phyloP scores from a whole-genome alignment of 1,140 invertebrate species.

The Drosophila mayri region DNA sequence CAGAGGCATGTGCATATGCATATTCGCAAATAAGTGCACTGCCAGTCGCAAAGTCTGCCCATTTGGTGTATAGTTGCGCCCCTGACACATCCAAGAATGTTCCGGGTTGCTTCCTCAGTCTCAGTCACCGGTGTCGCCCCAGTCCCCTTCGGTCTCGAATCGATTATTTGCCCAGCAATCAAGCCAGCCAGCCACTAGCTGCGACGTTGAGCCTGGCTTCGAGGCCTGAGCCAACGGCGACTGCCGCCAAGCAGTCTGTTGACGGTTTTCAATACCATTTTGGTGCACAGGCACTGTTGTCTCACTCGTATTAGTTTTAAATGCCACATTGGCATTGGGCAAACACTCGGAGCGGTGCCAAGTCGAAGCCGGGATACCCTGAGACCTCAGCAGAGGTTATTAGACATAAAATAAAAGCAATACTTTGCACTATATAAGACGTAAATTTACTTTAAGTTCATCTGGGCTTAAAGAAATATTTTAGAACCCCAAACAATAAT shows the following conservation, averaged over 20 bases:
- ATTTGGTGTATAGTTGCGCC: conserved; percentile 35
- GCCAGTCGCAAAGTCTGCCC: conserved; percentile 36
- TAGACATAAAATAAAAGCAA: too few relatives aligned
- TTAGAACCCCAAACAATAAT: too few relatives aligned
- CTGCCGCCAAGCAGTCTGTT: conserved; percentile 78
- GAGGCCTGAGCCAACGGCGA: conserved; percentile 24
- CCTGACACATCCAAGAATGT: conserved; percentile 64
- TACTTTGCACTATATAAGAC: background rate
- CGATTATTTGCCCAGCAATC: conserved; percentile 61
- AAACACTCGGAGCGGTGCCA: conserved; percentile 57
- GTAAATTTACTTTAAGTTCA: too few relatives aligned
- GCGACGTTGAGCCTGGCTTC: conserved; percentile 31
- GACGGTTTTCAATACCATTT: conserved; percentile 78
- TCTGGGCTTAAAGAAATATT: background rate
- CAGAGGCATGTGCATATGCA: conserved; percentile 17
- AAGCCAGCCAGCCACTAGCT: conserved; percentile 55
- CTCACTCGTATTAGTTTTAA: conserved; percentile 78
- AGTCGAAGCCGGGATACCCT: conserved; percentile 47
- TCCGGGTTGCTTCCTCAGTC: conserved; percentile 47
- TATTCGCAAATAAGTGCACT: conserved; percentile 35
- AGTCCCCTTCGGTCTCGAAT: conserved; percentile 9
- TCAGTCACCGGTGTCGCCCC: background rate
- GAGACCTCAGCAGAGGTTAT: background rate
- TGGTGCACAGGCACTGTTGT: conserved; percentile 58
- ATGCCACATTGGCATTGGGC: conserved; percentile 79